phyloP scores from a whole-genome alignment of 2,797 vertebrate genomes.

The Acipenser oxyrinchus region DNA sequence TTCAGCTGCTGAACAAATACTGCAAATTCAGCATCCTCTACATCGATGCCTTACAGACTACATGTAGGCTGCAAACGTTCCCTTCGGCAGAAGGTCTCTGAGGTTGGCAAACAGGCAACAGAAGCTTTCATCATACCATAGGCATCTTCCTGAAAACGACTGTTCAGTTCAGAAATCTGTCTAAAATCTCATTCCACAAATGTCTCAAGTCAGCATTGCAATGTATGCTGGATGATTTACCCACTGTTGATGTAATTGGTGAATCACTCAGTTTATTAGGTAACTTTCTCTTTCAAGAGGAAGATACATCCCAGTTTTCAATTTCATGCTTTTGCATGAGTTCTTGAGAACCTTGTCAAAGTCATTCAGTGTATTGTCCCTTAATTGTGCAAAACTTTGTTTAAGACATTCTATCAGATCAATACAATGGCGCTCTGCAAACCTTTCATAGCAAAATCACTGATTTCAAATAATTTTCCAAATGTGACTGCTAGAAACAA shows the following conservation, averaged over 20 bases:
- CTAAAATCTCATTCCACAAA: neutral
- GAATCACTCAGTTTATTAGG: neutral
- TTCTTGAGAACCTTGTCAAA: neutral
- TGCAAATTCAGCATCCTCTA: neutral
- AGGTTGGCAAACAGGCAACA: neutral
- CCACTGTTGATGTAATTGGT: neutral
- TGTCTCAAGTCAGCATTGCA: neutral
- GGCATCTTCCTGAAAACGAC: neutral
- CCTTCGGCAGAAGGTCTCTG: neutral
- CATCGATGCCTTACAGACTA: neutral
- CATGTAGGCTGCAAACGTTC: neutral
- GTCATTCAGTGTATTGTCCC: neutral
- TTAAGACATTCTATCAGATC: neutral
- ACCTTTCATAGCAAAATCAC: constrained; percentile 8
- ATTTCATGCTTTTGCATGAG: neutral
- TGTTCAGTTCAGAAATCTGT: neutral
- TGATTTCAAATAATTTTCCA: constrained; percentile 10
- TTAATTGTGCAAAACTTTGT: neutral
- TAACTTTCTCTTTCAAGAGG: neutral
- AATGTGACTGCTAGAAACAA: constrained; percentile 15
- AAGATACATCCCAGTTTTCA: neutral
- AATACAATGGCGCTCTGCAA: constrained; percentile 1
- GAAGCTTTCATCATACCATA: neutral
- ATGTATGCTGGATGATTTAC: neutral
- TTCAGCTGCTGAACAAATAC: neutral